Conservation (phyloP, 23 tunicate genomes). For the Botrylloides violaceus region DNA sequence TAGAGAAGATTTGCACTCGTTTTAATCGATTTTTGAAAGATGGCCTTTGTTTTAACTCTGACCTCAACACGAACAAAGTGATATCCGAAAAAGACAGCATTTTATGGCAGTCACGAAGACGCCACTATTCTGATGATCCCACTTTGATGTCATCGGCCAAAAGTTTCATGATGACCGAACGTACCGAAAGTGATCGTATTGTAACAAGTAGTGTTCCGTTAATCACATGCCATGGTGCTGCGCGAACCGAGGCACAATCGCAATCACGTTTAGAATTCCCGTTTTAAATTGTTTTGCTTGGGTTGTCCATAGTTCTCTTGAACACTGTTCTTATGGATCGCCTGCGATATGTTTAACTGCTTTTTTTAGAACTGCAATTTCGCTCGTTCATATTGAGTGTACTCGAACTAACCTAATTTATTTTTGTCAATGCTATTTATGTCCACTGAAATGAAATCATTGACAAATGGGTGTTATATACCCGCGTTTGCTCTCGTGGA, state of each 20-base stretch:
- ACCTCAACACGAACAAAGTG: neutral
- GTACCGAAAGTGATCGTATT: neutral
- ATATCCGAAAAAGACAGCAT: neutral
- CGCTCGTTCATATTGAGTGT: constrained; percentile 1
- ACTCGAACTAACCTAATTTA: neutral
- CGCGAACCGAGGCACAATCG: neutral
- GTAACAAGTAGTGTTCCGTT: neutral
- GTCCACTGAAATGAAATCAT: constrained; percentile 1
- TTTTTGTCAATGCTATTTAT: neutral
- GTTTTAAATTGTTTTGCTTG: neutral
- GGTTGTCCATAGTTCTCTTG: neutral
- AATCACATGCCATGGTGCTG: neutral
- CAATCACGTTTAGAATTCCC: neutral
- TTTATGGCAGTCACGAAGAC: neutral
- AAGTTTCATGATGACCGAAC: neutral
- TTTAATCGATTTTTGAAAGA: constrained; percentile 8
- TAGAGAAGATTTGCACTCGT: constrained; percentile 17
- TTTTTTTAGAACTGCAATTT: neutral
- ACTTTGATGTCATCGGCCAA: constrained; percentile 5
- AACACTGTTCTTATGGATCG: neutral
- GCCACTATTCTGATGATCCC: constrained; percentile 21
- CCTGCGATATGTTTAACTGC: neutral
- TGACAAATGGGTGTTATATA: no score
- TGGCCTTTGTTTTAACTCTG: constrained; percentile 8
- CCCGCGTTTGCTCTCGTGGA: no score